These are phyloP conservation scores for Hycleus cichorii DNA, from an alignment of 1,140 invertebrate species.

Conservation along the genomic window DNA sequence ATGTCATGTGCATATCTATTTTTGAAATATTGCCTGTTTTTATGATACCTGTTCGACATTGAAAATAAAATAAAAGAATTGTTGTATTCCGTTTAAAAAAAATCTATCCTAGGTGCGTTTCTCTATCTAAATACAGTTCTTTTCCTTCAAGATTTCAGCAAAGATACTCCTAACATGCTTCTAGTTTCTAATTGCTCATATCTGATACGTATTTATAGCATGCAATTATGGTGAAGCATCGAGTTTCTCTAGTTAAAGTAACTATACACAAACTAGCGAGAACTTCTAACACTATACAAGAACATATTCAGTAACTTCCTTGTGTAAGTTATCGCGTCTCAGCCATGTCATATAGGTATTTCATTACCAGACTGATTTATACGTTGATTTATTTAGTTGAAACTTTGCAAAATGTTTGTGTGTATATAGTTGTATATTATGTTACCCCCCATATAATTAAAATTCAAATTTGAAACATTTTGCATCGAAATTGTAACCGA, in stretches of 20 bases:
- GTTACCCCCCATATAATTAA: conserved; percentile 26
- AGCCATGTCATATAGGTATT: conserved; percentile 36
- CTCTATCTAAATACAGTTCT: too few species aligned
- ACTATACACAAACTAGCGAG: conserved; percentile 17
- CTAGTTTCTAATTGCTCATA: conserved; percentile 35
- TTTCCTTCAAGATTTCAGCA: not conserved
- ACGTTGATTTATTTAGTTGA: conserved; percentile 33
- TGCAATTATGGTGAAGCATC: conserved; percentile 34
- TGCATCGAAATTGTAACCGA: too few species aligned
- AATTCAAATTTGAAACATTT: conserved; percentile 16
- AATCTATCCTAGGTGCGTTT: too few species aligned
- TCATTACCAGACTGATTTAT: conserved; percentile 35
- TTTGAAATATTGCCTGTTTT: not conserved
- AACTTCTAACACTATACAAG: conserved; percentile 31
- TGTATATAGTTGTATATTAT: conserved; percentile 4
- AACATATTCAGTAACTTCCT: conserved; percentile 34
- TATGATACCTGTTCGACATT: too few species aligned
- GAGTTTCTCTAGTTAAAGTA: conserved; percentile 26
- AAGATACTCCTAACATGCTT: conserved; percentile 19
- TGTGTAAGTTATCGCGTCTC: conserved; percentile 28
- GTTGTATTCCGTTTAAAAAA: too few species aligned
- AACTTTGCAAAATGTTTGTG: conserved; percentile 24
- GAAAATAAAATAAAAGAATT: too few species aligned
- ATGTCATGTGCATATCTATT: conserved; percentile 9
- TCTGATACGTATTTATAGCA: conserved; percentile 37